Evolutionary conservation across 2,113 vertebrate species (phyloP), one percentile per base, ranked within the genome.

Genomic region (Barnardius zonarius): DNA sequence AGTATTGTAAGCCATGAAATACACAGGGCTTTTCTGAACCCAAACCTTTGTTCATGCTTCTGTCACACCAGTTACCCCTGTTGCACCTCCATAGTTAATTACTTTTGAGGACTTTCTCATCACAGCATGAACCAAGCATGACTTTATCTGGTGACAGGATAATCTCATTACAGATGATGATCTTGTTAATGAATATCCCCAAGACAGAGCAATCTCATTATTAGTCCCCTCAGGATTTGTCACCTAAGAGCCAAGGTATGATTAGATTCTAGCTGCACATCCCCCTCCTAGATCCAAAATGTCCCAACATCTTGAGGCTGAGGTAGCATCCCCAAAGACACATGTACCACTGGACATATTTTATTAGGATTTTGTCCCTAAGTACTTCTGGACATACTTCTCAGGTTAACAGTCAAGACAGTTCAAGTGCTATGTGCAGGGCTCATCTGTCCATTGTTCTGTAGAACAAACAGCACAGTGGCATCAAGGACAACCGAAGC

Each of bases 171-270:
- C 74, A 95, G 91, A 96, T 97, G 96, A 96, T 96, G 96, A 97
- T 97, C 96, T 97, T 97, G 95, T 96, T 97, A 97, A 97, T 96
- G 93, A 97, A 92, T 94, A 97, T 97, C 95, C 95, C 95, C 96
- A 97, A 96, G 96, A 97, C 96, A 97, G 85, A 94, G 61, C 80
- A 97, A 97, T 97, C 96, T 97, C 94, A 96, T 97, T 97, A 97
- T 96, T 97, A 96, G 87, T 94, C 95, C 95, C 96, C 94, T 97
- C 80, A 93, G 97, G 97, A 97, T 97, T 97, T 97, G 80, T 87
- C 92, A 97, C 94, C 90, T 96, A 89, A 48, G 73, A 95, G 86
- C 49, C 89, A 94, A 88, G 52, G 72, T 95, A 73, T 94, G 66
- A 89, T 74, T 55, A 82, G 81, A 91, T 84, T 94, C 83, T 85